Base-by-base conservation (phyloP, 2,888 invertebrate species). In the Thymelicus lineola region DNA sequence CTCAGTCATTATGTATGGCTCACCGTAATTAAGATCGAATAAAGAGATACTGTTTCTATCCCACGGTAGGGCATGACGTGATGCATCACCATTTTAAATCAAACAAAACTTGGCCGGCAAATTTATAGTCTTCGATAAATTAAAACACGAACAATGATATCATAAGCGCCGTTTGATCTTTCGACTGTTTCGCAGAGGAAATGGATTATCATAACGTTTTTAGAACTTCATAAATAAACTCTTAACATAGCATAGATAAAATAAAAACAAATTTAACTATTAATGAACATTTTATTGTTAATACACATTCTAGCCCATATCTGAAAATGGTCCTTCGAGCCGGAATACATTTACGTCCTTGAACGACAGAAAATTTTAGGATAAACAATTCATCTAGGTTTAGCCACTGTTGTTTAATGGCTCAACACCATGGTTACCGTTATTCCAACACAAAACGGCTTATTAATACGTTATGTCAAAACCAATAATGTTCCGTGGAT, bases 61-160 rank as follows among this genome's bases (percentile, higher is more conserved):
- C 69, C 69, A 69, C 69, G 68, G 58, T 67, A 45, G 53, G 20
- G 58, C 69, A 69, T 69, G 69, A 69, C 69, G 69, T 69, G 69
- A 69, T 69, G 57, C 63, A 36, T 46, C 57, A 48, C 48, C 17
- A 58, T 58, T 58, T 58, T 38, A 63, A 63, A 68, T 62, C 68
- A 62, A 63, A 69, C 63, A 69, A 63, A 69, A 58, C 63, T 48
- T 15, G 48, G 17, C 57, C 28, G 10, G 4, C 15, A 46, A 38
- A 20, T 66, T 59, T 59, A 38, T 66, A 48, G 12, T 12, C 50
- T 57, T 66, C 35, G 36, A 59, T 38, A 59, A 15, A 38, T 38
- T 53, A 50, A 50, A 15, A 36, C 36, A 58, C n/a, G 38, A 38
- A 38, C 59, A 59, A 38, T 36, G 38, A 59, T 59, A 15, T 36